phyloP scores from a whole-genome alignment of 2,113 vertebrate species.

The Bettongia penicillata region DNA sequence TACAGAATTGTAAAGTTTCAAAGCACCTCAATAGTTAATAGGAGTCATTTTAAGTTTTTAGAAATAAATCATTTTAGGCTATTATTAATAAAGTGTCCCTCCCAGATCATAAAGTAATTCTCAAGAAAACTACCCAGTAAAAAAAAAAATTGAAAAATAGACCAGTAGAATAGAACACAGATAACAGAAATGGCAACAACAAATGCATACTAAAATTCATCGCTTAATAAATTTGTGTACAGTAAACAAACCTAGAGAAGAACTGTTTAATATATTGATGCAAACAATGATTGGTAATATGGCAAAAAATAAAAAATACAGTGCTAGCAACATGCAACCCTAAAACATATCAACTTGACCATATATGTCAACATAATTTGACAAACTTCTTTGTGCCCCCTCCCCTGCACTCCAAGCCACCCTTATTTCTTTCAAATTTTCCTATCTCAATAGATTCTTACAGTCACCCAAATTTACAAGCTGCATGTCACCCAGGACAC shows the following conservation, averaged over 20 bases:
- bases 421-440: not conserved
- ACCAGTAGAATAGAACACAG: not conserved
- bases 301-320: too few relatives aligned
- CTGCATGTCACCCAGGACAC: not conserved
- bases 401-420: not conserved
- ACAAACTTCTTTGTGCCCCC: not conserved
- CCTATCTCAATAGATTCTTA: too few relatives aligned
- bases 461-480: not conserved
- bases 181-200: not conserved
- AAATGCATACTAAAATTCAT: not conserved
- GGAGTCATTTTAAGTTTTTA: not conserved
- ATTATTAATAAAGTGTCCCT: not conserved
- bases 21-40: not conserved
- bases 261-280: not conserved
- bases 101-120: not conserved
- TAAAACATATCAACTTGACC: not conserved
- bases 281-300: not conserved
- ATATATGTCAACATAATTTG: not conserved
- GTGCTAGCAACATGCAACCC: not conserved
- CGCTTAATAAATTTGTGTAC: not conserved
- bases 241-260: not conserved
- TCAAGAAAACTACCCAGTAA: not conserved
- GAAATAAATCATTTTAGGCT: not conserved
- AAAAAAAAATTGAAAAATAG: not conserved
- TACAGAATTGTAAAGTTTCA: not conserved